Evolutionary conservation across 2,797 vertebrate species (phyloP), one percentile per base, ranked within the genome.

Genomic region (Anas bernieri): DNA sequence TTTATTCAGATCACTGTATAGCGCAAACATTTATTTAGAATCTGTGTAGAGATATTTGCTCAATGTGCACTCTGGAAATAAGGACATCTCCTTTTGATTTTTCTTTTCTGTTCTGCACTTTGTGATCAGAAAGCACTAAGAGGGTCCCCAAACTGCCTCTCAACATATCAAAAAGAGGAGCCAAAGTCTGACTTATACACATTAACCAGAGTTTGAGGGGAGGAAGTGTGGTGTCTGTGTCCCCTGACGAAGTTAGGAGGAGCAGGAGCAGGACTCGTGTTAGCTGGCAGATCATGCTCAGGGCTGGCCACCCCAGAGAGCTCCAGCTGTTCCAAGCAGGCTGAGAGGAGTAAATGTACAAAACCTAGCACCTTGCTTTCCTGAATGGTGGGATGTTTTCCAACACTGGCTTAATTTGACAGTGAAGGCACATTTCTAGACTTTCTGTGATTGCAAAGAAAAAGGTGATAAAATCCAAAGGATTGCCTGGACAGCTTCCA

Each of bases 321-420:
- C 33, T 83, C 48, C 48, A 67, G 61, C 45, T 80, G 26, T 30
- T 12, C 23, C 77, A 50, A 12, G 66, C 55, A 7, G 25, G 35
- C 50, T 82, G 59, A 63, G 30, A 91, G 17, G 21, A 81, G 54
- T 9, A 6, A 7, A 14, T 23, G 8, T 45, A 46, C 30, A 55
- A 21, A 67, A 52, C 4, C 5, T 2, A 54, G 66, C 61, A 50
- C 45, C 28, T 74, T 35, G n/a, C 20, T 77, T 81, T 69, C 39
- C 48, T 46, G 23, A 48, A 4, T 16, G 8, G 1, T 0, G 0
- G 15, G 11, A 8, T 62, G 33, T 14, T 50, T 86, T 21, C 28
- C 72, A 33, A 16, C 5, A 3, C 11, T 66, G 59, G 17, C 31
- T 83, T 82, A 46, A 6, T 74, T 67, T 76, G 37, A 55, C 61